phyloP scores from a whole-genome alignment of 2,797 vertebrate species.

The Eulemur mongoz region DNA sequence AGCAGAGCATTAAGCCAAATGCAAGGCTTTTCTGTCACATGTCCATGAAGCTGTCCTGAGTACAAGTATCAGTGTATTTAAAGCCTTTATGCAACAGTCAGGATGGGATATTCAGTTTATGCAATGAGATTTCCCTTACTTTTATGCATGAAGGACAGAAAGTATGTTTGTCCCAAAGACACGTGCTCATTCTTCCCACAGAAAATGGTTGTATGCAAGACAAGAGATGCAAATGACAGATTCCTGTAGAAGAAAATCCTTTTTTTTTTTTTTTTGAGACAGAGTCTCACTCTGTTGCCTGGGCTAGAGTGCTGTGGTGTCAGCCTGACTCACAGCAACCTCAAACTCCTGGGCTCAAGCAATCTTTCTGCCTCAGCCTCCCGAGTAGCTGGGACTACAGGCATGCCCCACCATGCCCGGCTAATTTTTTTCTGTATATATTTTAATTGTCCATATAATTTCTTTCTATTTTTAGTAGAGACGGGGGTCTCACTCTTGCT shows the following conservation, averaged over 20 bases:
- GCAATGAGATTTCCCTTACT: background rate
- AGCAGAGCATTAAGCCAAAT: background rate
- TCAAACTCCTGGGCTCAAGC: too few relatives aligned
- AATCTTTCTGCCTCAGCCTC: too few relatives aligned
- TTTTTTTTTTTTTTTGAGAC: too few relatives aligned
- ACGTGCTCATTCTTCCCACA: background rate
- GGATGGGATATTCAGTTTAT: background rate
- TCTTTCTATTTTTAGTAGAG: too few relatives aligned
- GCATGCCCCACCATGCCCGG: too few relatives aligned
- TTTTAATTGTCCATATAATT: too few relatives aligned
- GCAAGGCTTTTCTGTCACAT: background rate
- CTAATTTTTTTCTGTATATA: too few relatives aligned
- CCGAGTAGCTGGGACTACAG: too few relatives aligned
- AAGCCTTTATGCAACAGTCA: background rate
- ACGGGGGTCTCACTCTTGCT: too few relatives aligned
- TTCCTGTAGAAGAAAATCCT: background rate
- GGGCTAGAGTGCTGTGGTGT: too few relatives aligned
- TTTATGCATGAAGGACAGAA: background rate
- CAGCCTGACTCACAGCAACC: too few relatives aligned
- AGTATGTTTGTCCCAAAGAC: background rate
- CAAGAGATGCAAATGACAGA: background rate
- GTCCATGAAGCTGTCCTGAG: background rate
- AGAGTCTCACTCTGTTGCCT: too few relatives aligned
- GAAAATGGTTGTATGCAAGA: constrained; percentile 14
- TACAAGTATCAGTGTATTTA: background rate